Base-by-base conservation (phyloP, 2,888 invertebrate species). In the Buathra laborator region DNA sequence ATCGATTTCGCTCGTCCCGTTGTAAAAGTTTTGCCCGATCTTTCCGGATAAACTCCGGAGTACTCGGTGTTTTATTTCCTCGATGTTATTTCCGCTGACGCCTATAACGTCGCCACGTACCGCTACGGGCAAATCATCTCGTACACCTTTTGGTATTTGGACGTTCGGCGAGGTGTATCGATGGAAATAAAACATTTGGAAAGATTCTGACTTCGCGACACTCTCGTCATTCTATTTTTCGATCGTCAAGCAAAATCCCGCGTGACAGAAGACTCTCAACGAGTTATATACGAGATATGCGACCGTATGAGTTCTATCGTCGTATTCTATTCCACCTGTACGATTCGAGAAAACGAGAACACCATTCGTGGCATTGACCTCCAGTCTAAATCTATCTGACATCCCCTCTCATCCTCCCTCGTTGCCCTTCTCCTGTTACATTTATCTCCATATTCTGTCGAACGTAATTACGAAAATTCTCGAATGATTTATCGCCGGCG, bases 1-100 rank as follows among this genome's bases (percentile, higher is more conserved):
- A 70, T 86, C 79, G 76, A 71, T 68, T 74, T 82, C 77, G 78
- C 74, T 71, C 64, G 79, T 67, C 79, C 76, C 67, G 59, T 68
- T 74, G 75, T 81, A 83, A 86, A 72, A 81, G 83, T 85, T 72
- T 72, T 44, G 62, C 5, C 44, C 19, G 29, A 24, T 3, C 62
- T 6, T 43, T 16, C 67, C n/a, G 48, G 7, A 7, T 37, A 37
- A 37, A 5, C 37, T 7, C 0, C 37, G 6, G 37, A 37, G 37
- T 14, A 43, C 24, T 43, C 48, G n/a, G 44, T 68, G 56, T 71
- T 43, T 24, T 71, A 51, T 43, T 64, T 10, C 37, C 24, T 43
- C 9, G n/a, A 48, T 79, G 64, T 64, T 37, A 62, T 48, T 43
- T n/a, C 77, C 19, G 43, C 43, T 59, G 66, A 32, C 53, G 53